Evolutionary conservation across 2,797 vertebrate species (phyloP).

Genomic region (Lepilemur ruficaudatus): DNA sequence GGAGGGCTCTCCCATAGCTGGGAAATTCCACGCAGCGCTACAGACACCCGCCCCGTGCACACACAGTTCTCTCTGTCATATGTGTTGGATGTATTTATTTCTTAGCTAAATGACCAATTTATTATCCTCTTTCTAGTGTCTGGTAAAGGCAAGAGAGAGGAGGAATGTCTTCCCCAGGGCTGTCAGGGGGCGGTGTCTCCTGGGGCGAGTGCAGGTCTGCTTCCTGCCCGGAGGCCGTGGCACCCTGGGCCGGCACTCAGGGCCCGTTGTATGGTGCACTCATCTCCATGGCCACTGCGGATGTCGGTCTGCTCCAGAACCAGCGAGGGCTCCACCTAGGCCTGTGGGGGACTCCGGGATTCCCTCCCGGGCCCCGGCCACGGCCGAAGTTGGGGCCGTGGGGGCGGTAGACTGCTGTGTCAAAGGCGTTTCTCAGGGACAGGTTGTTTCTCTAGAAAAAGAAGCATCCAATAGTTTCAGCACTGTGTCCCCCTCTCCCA

Average conservation of each 20-base stretch:
- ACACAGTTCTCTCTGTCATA: neutral
- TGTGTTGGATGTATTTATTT: conserved; percentile 56
- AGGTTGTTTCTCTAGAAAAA: conserved; percentile 60
- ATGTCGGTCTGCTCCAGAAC: neutral
- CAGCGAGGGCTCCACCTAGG: neutral
- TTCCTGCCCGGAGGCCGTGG: neutral
- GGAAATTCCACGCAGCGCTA: neutral
- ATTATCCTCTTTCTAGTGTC: neutral
- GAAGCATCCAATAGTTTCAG: neutral
- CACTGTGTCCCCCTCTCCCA: neutral
- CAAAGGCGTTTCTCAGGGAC: conserved; percentile 5
- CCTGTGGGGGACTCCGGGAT: neutral
- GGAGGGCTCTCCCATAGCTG: neutral
- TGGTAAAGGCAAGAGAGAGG: neutral
- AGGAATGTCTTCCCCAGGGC: neutral
- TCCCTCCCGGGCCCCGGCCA: neutral
- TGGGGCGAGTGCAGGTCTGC: neutral
- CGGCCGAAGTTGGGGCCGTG: neutral
- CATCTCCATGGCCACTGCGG: conserved; percentile 14
- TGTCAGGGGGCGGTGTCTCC: neutral
- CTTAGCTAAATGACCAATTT: neutral
- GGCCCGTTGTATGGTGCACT: neutral
- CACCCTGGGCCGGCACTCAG: neutral
- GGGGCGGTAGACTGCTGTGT: neutral
- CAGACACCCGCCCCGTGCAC: neutral